Evolutionary conservation across 2,888 invertebrate genomes (phyloP).

Genomic region (Teleogryllus oceanicus): DNA sequence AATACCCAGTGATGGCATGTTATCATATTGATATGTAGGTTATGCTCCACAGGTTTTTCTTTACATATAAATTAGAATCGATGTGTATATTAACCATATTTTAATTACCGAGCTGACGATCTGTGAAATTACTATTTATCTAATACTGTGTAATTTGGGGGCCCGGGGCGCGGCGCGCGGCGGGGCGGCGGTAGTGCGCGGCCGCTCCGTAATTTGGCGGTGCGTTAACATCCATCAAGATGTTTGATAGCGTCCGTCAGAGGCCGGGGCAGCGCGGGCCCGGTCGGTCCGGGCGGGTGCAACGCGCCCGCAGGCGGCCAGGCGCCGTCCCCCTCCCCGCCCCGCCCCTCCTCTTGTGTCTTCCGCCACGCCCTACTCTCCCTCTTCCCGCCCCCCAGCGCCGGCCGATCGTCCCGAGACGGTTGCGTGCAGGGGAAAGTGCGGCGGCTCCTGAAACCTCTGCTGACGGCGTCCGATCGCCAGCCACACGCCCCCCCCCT

Average conservation of each 20-base stretch:
- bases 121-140: conserved; percentile 29
- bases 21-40: conserved; percentile 7
- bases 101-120: conserved; percentile 29
- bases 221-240: conserved; percentile 31
- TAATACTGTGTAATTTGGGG: conserved; percentile 32
- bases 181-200: conserved; percentile 11
- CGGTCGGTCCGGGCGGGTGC: conserved; percentile 42
- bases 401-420: no score
- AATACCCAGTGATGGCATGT: background rate
- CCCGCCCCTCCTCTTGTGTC: background rate
- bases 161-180: background rate
- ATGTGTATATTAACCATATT: conserved; percentile 26
- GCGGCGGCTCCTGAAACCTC: no score
- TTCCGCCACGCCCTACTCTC: no score
- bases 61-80: conserved; percentile 19
- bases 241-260: conserved; percentile 28
- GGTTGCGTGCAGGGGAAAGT: no score
- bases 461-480: no score
- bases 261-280: background rate
- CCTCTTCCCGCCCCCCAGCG: no score
- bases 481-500: no score
- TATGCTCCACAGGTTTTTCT: conserved; percentile 18
- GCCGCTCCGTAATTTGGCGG: conserved; percentile 25
- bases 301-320: conserved; percentile 51
- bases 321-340: conserved; percentile 48